Evolutionary conservation across 1,140 invertebrate species (phyloP), one percentile per base, ranked within the genome.

Genomic region (Hyles vespertilio): DNA sequence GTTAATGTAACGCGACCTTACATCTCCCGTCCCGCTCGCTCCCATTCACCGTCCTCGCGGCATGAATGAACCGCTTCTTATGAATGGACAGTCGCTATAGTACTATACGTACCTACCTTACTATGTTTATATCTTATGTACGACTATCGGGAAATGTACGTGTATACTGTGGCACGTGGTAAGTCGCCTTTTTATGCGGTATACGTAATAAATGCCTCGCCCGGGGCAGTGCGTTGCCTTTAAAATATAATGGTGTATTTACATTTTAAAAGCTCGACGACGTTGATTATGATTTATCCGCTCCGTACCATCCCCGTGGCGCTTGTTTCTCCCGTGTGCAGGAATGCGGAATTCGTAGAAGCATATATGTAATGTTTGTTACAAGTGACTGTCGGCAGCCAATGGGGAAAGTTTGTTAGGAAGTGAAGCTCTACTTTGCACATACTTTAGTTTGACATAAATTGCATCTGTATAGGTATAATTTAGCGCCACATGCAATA

Each of bases 51-150:
- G 69, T 63, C 69, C 69, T 69, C 72, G 73, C 68, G 74, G 76
- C 81, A 84, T 88, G 71, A 88, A 87, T 86, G 85, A 84, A 84
- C 77, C 70, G 82, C 77, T 86, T 82, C 82, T 88, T 85, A 88
- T 88, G 85, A 88, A 82, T 82, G 83, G 81, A 81, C 79, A 79
- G 77, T 80, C 73, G 70, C 69, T 75, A 76, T 78, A 77, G 76
- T 86, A 87, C 80, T 85, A 87, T 85, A 80, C 70, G 79, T 87
- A 79, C 80, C 64, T 75, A 69, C 70, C 67, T 69, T 67, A 59
- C 50, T 72, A 51, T 72, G 63, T 72, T 74, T 75, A 70, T 73
- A 70, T 74, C 65, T 73, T 80, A 79, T 77, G 67, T 74, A 69
- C 22, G 47, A 55, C 32, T 65, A 54, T 74, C 65, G 73, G 61